Percentiles rank a stretch among this genome's conserved stretches.
Evolutionary conservation across 2,797 vertebrate genomes (phyloP).

Genomic region (Coregonus ussuriensis): DNA sequence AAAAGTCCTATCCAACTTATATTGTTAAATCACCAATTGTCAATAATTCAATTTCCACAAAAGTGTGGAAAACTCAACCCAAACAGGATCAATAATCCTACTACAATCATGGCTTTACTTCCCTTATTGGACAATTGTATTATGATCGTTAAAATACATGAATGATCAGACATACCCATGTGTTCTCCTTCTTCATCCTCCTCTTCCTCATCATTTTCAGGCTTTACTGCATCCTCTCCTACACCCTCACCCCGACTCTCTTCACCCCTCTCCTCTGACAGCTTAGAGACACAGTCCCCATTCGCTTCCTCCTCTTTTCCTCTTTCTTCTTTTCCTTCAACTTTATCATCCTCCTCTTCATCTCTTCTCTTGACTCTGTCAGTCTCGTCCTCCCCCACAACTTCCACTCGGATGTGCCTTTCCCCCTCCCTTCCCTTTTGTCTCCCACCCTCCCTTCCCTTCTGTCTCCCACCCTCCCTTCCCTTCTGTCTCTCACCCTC

Average conservation of each 20-base stretch:
- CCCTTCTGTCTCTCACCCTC: conserved; percentile 41
- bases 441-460: conserved; percentile 17
- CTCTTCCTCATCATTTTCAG: conserved; percentile 18
- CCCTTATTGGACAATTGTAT: conserved; percentile 37
- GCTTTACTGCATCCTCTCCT: conserved; percentile 22
- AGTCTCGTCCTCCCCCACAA: conserved; percentile 16
- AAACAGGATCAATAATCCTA: not conserved
- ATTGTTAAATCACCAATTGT: not conserved
- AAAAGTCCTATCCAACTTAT: not conserved
- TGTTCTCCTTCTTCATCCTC: conserved; percentile 46
- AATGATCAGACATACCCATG: conserved; percentile 60
- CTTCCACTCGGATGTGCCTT: conserved; percentile 23
- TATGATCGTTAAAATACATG: not conserved
- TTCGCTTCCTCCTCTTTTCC: not conserved
- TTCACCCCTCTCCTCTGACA: conserved; percentile 12
- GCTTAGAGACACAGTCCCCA: not conserved
- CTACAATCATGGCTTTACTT: not conserved
- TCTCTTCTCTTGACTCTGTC: not conserved
- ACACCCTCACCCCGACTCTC: conserved; percentile 4
- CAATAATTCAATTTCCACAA: not conserved
- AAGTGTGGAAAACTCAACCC: not conserved
- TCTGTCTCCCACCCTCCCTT: conserved; percentile 32
- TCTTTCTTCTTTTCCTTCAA: conserved; percentile 10
- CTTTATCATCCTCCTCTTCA: conserved; percentile 24
- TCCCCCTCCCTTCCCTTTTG: conserved; percentile 34